Evolutionary conservation across 2,113 vertebrate genomes (phyloP).

Genomic region (Heterotis niloticus): DNA sequence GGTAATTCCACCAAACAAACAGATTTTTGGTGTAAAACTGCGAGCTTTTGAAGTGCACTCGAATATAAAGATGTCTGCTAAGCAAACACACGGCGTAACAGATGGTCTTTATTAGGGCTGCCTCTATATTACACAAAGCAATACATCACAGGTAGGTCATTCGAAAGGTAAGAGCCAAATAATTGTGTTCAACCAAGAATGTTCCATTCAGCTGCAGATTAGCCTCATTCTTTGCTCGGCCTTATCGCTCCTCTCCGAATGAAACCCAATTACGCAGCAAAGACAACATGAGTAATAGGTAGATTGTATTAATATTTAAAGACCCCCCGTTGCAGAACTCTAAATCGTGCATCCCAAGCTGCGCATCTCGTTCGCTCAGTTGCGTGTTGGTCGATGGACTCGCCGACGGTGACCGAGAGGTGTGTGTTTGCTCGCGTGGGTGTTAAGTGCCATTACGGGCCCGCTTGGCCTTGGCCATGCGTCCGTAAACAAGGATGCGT

Average conservation of each 20-base stretch:
- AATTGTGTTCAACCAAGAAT: conserved; percentile 6
- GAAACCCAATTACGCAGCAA: conserved; percentile 16
- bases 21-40: neutral
- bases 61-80: conserved; percentile 11
- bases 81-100: neutral
- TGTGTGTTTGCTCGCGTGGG: neutral
- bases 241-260: conserved; percentile 18
- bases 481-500: neutral
- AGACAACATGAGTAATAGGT: conserved; percentile 17
- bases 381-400: neutral
- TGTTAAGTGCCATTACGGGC: neutral
- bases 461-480: neutral
- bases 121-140: neutral
- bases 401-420: neutral
- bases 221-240: conserved; percentile 6
- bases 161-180: conserved; percentile 18
- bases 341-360: conserved; percentile 1
- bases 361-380: neutral
- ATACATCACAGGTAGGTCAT: conserved; percentile 11
- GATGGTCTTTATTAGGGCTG: conserved; percentile 13
- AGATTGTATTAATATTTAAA: conserved; percentile 17
- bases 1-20: neutral
- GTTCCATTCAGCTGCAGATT: conserved; percentile 13
- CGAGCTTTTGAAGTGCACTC: neutral
- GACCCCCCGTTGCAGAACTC: neutral